Base-by-base conservation (phyloP, 2,888 invertebrate species). In the Nudaria mundana region DNA sequence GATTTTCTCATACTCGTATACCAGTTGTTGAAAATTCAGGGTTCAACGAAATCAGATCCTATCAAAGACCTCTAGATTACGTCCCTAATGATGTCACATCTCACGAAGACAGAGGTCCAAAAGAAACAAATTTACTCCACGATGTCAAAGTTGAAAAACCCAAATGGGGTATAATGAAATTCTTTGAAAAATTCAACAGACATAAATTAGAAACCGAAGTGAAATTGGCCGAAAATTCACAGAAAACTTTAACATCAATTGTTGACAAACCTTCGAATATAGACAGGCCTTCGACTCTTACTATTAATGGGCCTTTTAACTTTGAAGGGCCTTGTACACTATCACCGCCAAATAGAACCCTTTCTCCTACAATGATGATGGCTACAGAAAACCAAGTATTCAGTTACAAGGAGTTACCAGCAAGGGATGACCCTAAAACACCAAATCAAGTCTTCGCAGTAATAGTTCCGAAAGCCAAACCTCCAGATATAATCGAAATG, bases 31-130 rank as follows among this genome's bases (percentile, higher is more conserved):
- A 81, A 25, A 77, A 80, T 22, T 74, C 81, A 0, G 74, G 74
- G 4, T 18, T 81, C 0, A 73, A 78, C 38, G 86, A 86, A 50
- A 76, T 83, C 1, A 54, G 86, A 8, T 81, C 86, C 0, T 85
- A 83, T 39, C 87, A 80, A 33, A 62, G 85, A 41, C 86, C 86
- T 0, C 30, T 88, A 4, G 93, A 94, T 0, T 94, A 93, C 59
- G 90, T 95, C 0, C 94, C 92, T 56, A 95, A 95, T 63, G 93
- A 94, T 35, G 94, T 94, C 14, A 92, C 90, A 39, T 60, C 73
- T 11, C 57, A 76, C 25, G 75, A 80, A 7, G 76, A 79, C 26
- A 58, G 81, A 50, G 72, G 75, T 43, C 82, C 78, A 31, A 79
- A 91, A 72, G 70, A 88, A 58, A 81, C 90, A 1, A 76, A 91